Evolutionary conservation across 1,140 invertebrate genomes (phyloP).

Genomic region (Monomorium pharaonis): DNA sequence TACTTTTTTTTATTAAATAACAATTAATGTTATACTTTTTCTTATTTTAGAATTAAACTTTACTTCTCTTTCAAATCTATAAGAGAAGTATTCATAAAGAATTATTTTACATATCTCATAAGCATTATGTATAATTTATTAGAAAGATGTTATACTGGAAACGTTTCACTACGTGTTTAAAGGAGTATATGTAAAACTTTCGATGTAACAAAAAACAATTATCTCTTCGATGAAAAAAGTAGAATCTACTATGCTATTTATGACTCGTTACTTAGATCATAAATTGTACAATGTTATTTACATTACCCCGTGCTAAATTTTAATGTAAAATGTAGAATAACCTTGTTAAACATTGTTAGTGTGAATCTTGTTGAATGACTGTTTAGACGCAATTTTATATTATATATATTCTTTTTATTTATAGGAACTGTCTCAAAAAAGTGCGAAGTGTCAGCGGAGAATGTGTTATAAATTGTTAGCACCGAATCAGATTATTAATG

Average conservation of each 20-base stretch:
- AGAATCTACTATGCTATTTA: constrained; percentile 15
- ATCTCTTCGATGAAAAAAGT: neutral
- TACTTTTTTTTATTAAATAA: neutral
- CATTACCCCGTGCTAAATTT: constrained; percentile 39
- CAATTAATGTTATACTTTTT: neutral
- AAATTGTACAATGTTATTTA: constrained; percentile 49
- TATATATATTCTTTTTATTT: constrained; percentile 31
- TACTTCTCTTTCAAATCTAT: constrained; percentile 17
- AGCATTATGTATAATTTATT: constrained; percentile 26
- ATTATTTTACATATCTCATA: constrained; percentile 31
- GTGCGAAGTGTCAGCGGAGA: constrained; percentile 28
- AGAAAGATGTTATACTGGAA: neutral
- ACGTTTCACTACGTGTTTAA: neutral
- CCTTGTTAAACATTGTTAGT: constrained; percentile 47
- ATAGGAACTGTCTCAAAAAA: constrained; percentile 26
- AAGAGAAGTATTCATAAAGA: neutral
- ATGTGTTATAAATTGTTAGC: constrained; percentile 8
- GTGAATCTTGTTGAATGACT: constrained; percentile 53
- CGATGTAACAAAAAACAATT: neutral
- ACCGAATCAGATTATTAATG: constrained; percentile 8
- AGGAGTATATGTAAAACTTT: constrained; percentile 4
- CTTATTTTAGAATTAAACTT: constrained; percentile 32
- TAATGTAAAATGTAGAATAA: constrained; percentile 50
- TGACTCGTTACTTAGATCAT: constrained; percentile 33
- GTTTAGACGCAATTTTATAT: constrained; percentile 36